phyloP scores from a whole-genome alignment of 2,113 vertebrate species.

The Coptodon bakossiorum region DNA sequence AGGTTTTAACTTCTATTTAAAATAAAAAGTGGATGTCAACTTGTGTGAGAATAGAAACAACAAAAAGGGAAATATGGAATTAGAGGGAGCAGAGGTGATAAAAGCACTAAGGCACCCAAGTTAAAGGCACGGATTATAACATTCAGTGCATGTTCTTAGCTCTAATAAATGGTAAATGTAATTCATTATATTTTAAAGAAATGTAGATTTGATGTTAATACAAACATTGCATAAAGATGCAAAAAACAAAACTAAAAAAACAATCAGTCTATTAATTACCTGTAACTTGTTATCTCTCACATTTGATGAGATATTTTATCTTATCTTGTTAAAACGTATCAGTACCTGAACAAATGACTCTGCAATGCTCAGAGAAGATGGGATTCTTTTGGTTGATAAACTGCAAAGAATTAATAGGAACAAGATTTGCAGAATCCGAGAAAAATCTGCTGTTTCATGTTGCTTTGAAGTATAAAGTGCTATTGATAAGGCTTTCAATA shows the following conservation, averaged over 20 bases:
- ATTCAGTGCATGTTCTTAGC: neutral
- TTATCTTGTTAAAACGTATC: neutral
- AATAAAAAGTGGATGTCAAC: neutral
- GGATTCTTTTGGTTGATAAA: neutral
- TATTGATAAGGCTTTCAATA: neutral
- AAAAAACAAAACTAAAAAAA: neutral
- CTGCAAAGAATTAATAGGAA: neutral
- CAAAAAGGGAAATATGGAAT: neutral
- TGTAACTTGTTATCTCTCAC: neutral
- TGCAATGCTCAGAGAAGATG: neutral
- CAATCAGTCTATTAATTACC: neutral
- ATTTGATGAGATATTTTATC: neutral
- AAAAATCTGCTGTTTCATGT: neutral
- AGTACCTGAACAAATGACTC: neutral
- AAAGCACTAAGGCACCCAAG: neutral
- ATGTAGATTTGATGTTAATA: neutral
- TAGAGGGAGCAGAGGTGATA: neutral
- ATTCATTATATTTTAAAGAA: neutral
- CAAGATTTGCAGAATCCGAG: neutral
- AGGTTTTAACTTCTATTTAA: neutral
- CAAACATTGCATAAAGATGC: neutral
- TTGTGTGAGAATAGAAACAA: neutral
- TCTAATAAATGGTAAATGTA: neutral
- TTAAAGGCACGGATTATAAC: neutral
- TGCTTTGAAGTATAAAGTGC: neutral